Evolutionary conservation across 2,797 vertebrate species (phyloP).

Genomic region (Chiloscyllium punctatum): DNA sequence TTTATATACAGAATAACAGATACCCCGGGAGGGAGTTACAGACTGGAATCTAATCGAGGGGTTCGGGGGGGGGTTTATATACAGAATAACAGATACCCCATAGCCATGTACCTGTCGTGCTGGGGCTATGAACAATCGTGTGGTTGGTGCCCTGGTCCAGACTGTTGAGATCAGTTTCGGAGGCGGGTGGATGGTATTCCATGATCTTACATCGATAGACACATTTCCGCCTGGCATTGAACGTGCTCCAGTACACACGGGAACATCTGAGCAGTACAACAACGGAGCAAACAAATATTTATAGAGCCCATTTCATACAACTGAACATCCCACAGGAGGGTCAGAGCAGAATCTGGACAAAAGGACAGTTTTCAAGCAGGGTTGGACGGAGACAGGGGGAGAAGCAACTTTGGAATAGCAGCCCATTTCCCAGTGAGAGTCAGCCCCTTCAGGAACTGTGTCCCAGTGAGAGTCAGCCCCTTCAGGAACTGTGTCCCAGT

Average conservation of each 20-base stretch:
- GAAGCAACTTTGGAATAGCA: not conserved
- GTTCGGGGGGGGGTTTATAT: too few relatives aligned
- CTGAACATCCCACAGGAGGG: too few relatives aligned
- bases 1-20: not conserved
- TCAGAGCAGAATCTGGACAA: too few relatives aligned
- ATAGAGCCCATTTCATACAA: too few relatives aligned
- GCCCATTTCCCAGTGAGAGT: not conserved
- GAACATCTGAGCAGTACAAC: conserved; percentile 72
- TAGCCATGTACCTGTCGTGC: conserved; percentile 52
- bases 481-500: too few relatives aligned
- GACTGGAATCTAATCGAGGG: too few relatives aligned
- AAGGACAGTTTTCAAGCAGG: too few relatives aligned
- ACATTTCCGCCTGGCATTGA: conserved; percentile 92
- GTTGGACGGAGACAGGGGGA: too few relatives aligned
- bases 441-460: too few relatives aligned
- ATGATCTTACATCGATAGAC: conserved; percentile 95
- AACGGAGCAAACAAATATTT: too few relatives aligned
- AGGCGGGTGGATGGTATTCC: conserved; percentile 76
- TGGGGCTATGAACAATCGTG: conserved; percentile 82
- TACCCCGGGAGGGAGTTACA: not conserved
- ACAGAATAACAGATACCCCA: too few relatives aligned
- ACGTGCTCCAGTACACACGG: conserved; percentile 95
- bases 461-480: too few relatives aligned
- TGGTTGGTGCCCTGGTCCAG: conserved; percentile 74
- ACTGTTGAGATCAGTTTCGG: conserved; percentile 74